Conservation (phyloP, 92 coral and sea anemone species). For the Heteractis magnifica region DNA sequence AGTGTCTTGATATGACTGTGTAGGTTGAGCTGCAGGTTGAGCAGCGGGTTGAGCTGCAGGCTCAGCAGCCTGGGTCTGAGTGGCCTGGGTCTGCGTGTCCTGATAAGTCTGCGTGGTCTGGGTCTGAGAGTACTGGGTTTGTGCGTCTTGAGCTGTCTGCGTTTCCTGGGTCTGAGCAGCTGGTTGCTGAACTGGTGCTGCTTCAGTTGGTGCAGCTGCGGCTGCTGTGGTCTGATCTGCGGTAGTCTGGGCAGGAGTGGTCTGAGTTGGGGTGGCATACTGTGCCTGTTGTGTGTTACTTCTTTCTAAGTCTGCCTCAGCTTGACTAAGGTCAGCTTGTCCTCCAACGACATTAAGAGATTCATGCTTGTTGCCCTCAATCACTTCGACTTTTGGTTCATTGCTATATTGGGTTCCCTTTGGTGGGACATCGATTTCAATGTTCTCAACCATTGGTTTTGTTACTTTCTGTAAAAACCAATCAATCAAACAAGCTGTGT, state of each 20-base stretch:
- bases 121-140: conserved; percentile 15
- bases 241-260: conserved; percentile 21
- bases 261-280: conserved; percentile 17
- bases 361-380: conserved; percentile 62
- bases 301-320: conserved; percentile 41
- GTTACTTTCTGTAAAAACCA: conserved; percentile 53
- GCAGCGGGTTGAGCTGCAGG: conserved; percentile 5
- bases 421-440: conserved; percentile 90
- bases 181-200: conserved; percentile 15
- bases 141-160: conserved; percentile 24
- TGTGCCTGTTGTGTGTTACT: conserved; percentile 7
- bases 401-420: conserved; percentile 63
- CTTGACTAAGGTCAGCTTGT: conserved; percentile 50
- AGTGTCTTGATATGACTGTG: conserved; percentile 28
- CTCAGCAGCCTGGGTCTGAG: conserved; percentile 30
- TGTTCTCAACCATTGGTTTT: conserved; percentile 84
- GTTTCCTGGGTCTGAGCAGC: conserved; percentile 22
- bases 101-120: conserved; percentile 28
- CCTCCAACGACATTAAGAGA: conserved; percentile 53
- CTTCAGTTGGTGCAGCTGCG: conserved; percentile 5
- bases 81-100: conserved; percentile 18
- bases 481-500: background rate
- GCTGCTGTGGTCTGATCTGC: conserved; percentile 6
- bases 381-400: conserved; percentile 84
- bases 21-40: conserved; percentile 9